Conservation (phyloP, 1,140 invertebrate species). For the Armadillidium nasatum region DNA sequence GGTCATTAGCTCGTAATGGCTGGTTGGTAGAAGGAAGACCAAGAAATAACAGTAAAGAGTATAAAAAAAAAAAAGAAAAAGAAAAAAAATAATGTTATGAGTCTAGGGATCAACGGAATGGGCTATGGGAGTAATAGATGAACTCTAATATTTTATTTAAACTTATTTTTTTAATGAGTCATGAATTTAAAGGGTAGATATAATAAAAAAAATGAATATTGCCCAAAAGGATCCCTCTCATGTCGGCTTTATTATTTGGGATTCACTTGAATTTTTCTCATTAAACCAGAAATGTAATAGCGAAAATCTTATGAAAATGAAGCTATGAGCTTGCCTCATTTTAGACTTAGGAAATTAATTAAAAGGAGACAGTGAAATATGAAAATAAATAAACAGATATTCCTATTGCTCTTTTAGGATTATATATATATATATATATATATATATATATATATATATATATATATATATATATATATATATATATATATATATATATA, state of each 20-base stretch:
- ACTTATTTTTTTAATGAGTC: slow-evolving; percentile 14
- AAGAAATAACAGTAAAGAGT: not conserved
- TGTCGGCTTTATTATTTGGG: slow-evolving; percentile 7
- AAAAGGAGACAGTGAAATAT: not conserved
- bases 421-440: not conserved
- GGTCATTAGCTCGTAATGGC: slow-evolving; percentile 8
- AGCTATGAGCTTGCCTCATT: not conserved
- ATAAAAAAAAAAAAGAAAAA: no score
- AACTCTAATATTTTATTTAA: slow-evolving; percentile 8
- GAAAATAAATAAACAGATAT: not conserved
- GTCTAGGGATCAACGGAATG: not conserved
- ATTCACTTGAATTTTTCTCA: not conserved
- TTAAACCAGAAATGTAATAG: not conserved
- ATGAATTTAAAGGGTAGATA: not conserved
- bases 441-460: not conserved
- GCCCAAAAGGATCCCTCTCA: not conserved
- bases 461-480: not conserved
- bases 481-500: slow-evolving; percentile 12
- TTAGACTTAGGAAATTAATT: not conserved
- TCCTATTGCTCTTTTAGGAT: not conserved
- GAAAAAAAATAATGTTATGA: slow-evolving; percentile 10
- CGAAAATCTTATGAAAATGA: slow-evolving; percentile 8
- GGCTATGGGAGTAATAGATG: slow-evolving; percentile 3
- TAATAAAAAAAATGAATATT: slow-evolving; percentile 5
- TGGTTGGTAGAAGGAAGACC: slow-evolving; percentile 8